Evolutionary conservation across 2,888 invertebrate genomes (phyloP).

Genomic region (Chromoteleia sp.): DNA sequence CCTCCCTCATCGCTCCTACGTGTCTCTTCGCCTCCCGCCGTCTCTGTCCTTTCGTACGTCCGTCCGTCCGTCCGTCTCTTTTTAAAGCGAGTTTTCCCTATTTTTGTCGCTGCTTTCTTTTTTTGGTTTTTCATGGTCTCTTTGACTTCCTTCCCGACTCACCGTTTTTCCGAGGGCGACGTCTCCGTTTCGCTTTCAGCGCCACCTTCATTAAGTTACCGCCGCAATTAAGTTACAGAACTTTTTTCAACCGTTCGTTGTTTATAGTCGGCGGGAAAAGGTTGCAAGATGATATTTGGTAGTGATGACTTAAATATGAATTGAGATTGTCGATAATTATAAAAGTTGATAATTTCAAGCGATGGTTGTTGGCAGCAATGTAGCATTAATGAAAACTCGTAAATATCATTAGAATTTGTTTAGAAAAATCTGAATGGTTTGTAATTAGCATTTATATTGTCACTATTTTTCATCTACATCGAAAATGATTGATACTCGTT

Average conservation of each 20-base stretch:
- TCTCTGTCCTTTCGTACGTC: conserved; percentile 15
- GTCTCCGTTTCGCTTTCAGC: background rate
- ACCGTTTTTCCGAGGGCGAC: background rate
- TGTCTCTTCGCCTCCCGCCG: conserved; percentile 12
- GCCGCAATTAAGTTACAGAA: conserved; percentile 26
- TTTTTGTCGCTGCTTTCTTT: background rate
- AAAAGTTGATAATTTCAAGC: no score
- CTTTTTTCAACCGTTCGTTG: conserved; percentile 9
- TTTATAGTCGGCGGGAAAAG: no score
- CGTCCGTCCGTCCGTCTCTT: conserved; percentile 12
- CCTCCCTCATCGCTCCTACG: conserved; percentile 40
- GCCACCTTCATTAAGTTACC: conserved; percentile 16
- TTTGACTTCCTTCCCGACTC: conserved; percentile 5
- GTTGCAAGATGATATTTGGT: no score
- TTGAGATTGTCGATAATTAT: no score
- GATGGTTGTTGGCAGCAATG: no score
- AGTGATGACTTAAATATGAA: no score
- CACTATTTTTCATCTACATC: no score
- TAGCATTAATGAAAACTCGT: no score
- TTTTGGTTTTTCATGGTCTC: conserved; percentile 10
- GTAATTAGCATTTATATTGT: no score
- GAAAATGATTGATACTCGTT: no score
- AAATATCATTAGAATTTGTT: no score
- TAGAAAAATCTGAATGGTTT: no score
- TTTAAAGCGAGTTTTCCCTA: background rate